Percentiles rank a stretch among this genome's conserved stretches.
Evolutionary conservation across 2,113 vertebrate species (phyloP).

Genomic region (Phasianus colchicus): DNA sequence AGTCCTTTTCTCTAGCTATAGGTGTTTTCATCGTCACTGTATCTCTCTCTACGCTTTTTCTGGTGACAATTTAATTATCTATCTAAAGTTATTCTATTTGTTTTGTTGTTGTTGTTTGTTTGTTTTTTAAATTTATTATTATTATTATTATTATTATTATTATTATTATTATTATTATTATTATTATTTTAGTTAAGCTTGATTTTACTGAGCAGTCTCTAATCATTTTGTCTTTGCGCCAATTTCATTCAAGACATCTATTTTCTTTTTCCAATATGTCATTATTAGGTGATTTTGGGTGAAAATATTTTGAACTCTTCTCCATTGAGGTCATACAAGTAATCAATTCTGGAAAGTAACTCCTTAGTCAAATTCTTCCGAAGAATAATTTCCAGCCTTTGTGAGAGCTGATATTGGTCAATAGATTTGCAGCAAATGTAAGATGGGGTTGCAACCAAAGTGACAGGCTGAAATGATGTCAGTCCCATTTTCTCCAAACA

Average conservation of each 20-base stretch:
- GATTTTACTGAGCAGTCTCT: neutral
- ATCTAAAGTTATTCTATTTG: neutral
- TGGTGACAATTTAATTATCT: neutral
- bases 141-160: no score
- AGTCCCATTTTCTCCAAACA: neutral
- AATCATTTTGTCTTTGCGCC: neutral
- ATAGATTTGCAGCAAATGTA: neutral
- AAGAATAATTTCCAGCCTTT: neutral
- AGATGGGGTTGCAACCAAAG: neutral
- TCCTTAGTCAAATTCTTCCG: neutral
- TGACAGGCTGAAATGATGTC: neutral
- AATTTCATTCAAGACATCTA: neutral
- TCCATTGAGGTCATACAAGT: neutral
- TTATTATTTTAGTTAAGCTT: neutral
- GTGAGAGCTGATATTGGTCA: neutral
- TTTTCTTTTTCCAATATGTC: neutral
- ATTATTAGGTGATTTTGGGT: constrained; percentile 15
- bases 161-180: neutral
- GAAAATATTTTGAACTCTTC: neutral
- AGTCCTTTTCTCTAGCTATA: neutral
- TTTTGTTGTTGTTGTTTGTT: neutral
- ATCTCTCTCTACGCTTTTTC: neutral
- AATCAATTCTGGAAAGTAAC: constrained; percentile 19
- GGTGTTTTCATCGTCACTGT: neutral
- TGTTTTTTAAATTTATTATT: neutral